These are phyloP conservation scores for Drosophila prosaltans DNA, from an alignment of 1,140 invertebrate species.

Conservation along the genomic window DNA sequence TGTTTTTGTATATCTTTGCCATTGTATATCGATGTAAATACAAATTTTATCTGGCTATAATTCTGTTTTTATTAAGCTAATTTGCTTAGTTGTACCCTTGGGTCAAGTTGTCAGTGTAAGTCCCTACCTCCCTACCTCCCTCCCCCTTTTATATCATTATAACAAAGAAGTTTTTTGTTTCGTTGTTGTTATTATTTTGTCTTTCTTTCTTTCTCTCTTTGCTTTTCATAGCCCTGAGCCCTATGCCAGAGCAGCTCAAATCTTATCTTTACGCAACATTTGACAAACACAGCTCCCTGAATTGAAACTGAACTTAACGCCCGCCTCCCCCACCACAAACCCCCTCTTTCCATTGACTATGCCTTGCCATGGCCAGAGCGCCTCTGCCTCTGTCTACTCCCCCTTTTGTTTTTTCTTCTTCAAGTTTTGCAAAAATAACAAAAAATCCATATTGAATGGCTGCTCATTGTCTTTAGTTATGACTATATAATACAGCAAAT, in stretches of 20 bases:
- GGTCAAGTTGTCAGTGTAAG: slow-evolving; percentile 8
- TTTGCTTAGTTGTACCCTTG: slow-evolving; percentile 9
- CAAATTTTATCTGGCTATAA: slow-evolving; percentile 5
- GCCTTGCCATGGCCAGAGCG: neutral
- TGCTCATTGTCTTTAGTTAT: slow-evolving; percentile 41
- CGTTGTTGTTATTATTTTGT: slow-evolving; percentile 9
- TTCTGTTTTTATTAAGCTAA: slow-evolving; percentile 7
- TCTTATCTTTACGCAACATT: slow-evolving; percentile 72
- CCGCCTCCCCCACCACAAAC: neutral
- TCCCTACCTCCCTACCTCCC: neutral
- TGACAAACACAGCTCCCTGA: slow-evolving; percentile 42
- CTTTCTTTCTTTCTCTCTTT: slow-evolving; percentile 3
- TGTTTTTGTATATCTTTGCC: neutral
- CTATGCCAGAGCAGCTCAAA: slow-evolving; percentile 4
- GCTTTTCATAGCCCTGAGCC: slow-evolving; percentile 16
- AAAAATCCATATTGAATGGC: slow-evolving; percentile 47
- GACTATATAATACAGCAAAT: slow-evolving; percentile 23
- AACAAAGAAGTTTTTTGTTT: slow-evolving; percentile 46
- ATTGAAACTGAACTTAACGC: slow-evolving; percentile 6
- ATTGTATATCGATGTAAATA: neutral
- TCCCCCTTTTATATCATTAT: slow-evolving; percentile 20
- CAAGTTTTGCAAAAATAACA: slow-evolving; percentile 23
- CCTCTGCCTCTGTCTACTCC: neutral
- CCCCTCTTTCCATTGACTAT: neutral
- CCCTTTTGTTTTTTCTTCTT: neutral